Conservation (phyloP, 2,888 invertebrate species). For the Falcaria lacertinaria region DNA sequence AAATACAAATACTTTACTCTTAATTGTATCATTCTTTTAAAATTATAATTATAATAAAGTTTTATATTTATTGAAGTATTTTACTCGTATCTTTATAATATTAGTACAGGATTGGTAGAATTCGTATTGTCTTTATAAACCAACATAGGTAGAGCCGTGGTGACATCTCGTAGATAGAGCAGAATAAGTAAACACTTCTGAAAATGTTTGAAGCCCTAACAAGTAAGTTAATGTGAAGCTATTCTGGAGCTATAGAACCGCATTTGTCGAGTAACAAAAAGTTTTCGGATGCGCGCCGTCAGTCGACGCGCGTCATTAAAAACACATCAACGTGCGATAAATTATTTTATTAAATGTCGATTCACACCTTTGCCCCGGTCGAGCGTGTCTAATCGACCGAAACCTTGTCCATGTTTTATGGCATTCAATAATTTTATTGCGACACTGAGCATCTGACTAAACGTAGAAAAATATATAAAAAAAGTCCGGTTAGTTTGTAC, state of each 20-base stretch:
- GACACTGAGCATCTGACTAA: neutral
- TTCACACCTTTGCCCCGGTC: conserved; percentile 65
- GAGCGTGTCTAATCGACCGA: conserved; percentile 50
- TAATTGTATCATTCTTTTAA: no score
- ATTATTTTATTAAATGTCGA: conserved; percentile 75
- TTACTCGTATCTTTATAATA: no score
- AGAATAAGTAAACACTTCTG: neutral
- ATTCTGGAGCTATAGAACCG: conserved; percentile 5
- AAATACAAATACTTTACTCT: no score
- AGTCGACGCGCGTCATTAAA: conserved; percentile 53
- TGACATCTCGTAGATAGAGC: no score
- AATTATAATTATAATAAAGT: no score
- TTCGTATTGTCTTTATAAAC: no score
- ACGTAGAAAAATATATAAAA: neutral
- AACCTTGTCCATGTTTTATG: conserved; percentile 38
- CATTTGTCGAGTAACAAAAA: conserved; percentile 7
- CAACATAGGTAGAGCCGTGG: no score
- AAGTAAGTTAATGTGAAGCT: conserved; percentile 1
- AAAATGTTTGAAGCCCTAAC: no score
- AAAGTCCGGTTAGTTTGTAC: no score
- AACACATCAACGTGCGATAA: conserved; percentile 65
- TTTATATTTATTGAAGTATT: no score
- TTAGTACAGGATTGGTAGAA: no score
- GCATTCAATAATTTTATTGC: conserved; percentile 8
- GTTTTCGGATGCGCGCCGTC: neutral